Base-by-base conservation (phyloP, 2,888 invertebrate species). In the Eupithecia subfuscata region DNA sequence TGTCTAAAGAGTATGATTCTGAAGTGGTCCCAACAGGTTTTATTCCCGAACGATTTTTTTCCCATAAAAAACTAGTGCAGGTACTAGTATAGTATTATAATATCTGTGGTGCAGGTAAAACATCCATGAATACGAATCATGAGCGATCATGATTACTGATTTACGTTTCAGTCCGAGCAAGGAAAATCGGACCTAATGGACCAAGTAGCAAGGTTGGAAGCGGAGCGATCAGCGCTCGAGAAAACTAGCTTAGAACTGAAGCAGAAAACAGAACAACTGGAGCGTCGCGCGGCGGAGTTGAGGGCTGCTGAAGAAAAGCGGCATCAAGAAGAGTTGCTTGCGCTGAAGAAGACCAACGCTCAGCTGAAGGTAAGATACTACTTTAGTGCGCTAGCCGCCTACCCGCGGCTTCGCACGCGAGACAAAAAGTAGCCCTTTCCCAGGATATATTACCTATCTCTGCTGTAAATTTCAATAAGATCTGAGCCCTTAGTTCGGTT, bases 301-400 rank as follows among this genome's bases (percentile, higher is more conserved):
- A 95, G 98, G 22, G 96, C 97, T 70, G 98, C 98, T 0, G 98
- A 99, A 86, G 98, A 98, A 89, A 98, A 98, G 89, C 98, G 98
- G 85, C 98, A 98, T 86, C 96, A 96, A 60, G 99, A 99, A 88
- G 99, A 99, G 91, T 96, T 99, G 72, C 96, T 97, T 70, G 98
- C 98, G 87, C 95, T 99, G 76, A 99, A 98, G 94, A 98, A 98
- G 91, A 98, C 99, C 1, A 99, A 99, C 89, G 97, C 98, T 81
- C 99, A 99, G 88, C 95, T 99, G 14, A 99, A 99, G 96, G 98
- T 86, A n/a, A 40, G n/a, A 40, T 68, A 12, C 25, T 5, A 14
- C 45, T 68, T 45, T 43, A n/a, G 18, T n/a, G 48, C n/a, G 8
- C 48, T 48, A n/a, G 48, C 8, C 18, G n/a, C 6, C 16, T 48